phyloP scores from a whole-genome alignment of 2,888 invertebrate species.

The Polietes domitor region DNA sequence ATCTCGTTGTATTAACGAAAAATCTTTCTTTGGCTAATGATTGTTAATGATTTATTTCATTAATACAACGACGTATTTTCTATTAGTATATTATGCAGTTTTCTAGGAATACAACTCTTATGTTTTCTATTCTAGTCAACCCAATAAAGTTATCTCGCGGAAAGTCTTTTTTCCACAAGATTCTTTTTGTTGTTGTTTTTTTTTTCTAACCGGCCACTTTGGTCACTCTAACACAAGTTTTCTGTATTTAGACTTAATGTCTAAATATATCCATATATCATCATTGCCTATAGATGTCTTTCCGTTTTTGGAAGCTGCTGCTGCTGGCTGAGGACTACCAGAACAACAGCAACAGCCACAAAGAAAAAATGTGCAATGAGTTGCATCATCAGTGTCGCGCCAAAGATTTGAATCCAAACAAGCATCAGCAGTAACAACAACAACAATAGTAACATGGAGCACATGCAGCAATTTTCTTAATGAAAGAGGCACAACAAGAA shows the following conservation, averaged over 20 bases:
- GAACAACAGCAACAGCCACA: slow-evolving; percentile 30
- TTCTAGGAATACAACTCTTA: too few relatives aligned
- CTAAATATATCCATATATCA: slow-evolving; percentile 57
- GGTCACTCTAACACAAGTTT: slow-evolving; percentile 2
- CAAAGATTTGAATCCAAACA: slow-evolving; percentile 38
- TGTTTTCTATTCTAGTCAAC: too few relatives aligned
- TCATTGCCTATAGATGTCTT: slow-evolving; percentile 46
- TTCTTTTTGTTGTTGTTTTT: too few relatives aligned
- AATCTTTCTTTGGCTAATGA: too few relatives aligned
- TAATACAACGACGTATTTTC: too few relatives aligned
- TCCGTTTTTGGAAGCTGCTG: slow-evolving; percentile 61
- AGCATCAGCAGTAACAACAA: neutral
- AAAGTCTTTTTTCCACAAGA: too few relatives aligned
- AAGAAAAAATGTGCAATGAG: slow-evolving; percentile 55
- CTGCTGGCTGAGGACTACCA: slow-evolving; percentile 14
- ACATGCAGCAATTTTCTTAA: slow-evolving; percentile 30
- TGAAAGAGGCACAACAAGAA: neutral
- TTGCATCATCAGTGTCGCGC: slow-evolving; percentile 66
- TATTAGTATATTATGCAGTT: too few relatives aligned
- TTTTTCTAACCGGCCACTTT: neutral
- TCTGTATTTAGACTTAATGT: slow-evolving; percentile 52
- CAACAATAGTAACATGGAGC: neutral
- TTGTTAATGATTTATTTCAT: too few relatives aligned
- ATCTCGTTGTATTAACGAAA: too few relatives aligned
- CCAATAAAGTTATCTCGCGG: too few relatives aligned